Conservation (phyloP, 2,888 invertebrate species). For the Galerucella pusilla region DNA sequence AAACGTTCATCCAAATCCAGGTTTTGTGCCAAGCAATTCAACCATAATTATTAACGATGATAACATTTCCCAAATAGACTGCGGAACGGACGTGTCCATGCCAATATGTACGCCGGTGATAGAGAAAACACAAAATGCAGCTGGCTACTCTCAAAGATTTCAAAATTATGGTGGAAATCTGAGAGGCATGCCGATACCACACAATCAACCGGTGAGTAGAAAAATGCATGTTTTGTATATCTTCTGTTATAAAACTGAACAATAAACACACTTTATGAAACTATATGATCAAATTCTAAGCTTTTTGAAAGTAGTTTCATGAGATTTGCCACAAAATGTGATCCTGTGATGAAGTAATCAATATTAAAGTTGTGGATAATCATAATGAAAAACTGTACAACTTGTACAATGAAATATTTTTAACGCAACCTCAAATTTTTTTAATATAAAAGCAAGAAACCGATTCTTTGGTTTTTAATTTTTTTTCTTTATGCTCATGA, state of each 20-base stretch:
- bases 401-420: too few relatives aligned
- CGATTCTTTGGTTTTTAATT: too few relatives aligned
- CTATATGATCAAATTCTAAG: too few relatives aligned
- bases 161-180: conserved; percentile 10
- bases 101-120: background rate
- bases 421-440: too few relatives aligned
- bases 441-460: too few relatives aligned
- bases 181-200: background rate
- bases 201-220: conserved; percentile 22
- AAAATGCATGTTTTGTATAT: background rate
- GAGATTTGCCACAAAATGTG: too few relatives aligned
- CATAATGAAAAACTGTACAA: too few relatives aligned
- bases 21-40: background rate
- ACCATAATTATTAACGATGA: background rate
- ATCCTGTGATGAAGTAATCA: too few relatives aligned
- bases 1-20: background rate
- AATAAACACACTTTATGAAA: too few relatives aligned
- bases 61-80: background rate
- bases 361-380: too few relatives aligned
- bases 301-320: too few relatives aligned
- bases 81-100: background rate
- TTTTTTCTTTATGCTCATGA: too few relatives aligned
- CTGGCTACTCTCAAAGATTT: conserved; percentile 17
- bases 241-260: background rate
- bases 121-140: background rate